Percentiles rank a stretch among this genome's conserved stretches.
Evolutionary conservation across 2,113 vertebrate species (phyloP).

Genomic region (Nyctereutes procyonoides): DNA sequence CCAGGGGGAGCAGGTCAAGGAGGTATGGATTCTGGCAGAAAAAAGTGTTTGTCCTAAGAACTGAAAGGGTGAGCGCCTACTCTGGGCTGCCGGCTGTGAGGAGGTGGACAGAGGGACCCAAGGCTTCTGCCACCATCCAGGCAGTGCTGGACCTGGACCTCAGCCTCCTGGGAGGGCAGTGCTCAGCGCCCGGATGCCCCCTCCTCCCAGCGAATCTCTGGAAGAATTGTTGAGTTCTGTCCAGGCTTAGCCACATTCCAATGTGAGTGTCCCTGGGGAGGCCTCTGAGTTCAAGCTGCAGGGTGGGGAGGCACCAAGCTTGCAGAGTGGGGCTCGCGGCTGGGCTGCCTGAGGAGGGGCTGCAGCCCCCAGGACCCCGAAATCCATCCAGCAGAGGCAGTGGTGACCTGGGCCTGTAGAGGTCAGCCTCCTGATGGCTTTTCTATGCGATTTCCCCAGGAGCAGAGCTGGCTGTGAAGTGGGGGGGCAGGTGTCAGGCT

Average conservation of each 20-base stretch:
- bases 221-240: too few species aligned
- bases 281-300: neutral
- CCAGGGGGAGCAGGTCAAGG: fast-evolving
- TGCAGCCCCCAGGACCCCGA: neutral
- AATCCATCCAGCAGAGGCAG: too few species aligned
- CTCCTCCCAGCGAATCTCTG: neutral
- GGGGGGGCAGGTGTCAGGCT: fast-evolving
- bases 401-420: too few species aligned
- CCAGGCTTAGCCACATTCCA: too few species aligned
- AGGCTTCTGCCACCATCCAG: neutral
- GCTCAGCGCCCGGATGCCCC: neutral
- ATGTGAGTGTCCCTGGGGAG: fast-evolving
- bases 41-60: fast-evolving
- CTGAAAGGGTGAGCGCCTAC: fast-evolving
- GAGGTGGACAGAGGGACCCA: neutral
- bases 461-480: neutral
- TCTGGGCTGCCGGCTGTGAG: neutral
- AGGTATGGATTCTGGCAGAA: neutral
- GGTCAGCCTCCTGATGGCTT: too few species aligned
- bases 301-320: fast-evolving
- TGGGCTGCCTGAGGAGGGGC: neutral
- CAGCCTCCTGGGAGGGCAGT: neutral
- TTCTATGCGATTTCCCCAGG: neutral
- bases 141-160: neutral
- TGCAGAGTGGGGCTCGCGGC: neutral